phyloP scores from a whole-genome alignment of 2,797 vertebrate genomes.

The Dermochelys coriacea region DNA sequence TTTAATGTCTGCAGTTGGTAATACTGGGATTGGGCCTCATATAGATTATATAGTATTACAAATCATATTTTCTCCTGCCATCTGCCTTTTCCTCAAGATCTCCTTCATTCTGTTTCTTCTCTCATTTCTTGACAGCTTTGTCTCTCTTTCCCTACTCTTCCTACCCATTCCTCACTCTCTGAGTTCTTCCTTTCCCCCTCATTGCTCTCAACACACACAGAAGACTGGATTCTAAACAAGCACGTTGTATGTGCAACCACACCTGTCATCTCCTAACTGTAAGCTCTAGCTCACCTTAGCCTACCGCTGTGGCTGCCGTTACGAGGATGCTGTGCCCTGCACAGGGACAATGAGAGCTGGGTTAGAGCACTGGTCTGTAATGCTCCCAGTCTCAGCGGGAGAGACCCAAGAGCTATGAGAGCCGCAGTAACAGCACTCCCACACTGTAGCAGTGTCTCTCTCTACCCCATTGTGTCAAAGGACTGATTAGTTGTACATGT shows the following conservation, averaged over 20 bases:
- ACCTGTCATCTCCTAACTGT: background rate
- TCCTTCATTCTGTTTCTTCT: conserved; percentile 38
- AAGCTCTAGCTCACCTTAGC: rapidly evolving
- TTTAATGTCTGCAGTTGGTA: background rate
- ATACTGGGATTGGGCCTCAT: background rate
- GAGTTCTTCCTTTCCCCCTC: background rate
- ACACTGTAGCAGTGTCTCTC: background rate
- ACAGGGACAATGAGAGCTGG: background rate
- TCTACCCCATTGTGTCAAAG: background rate
- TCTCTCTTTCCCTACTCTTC: background rate
- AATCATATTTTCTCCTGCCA: background rate
- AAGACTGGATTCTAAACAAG: background rate
- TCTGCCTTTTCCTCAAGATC: background rate
- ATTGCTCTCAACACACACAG: background rate
- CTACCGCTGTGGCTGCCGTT: rapidly evolving
- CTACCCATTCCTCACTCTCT: background rate
- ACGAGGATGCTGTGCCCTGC: background rate
- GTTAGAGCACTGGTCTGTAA: background rate
- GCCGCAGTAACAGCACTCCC: background rate
- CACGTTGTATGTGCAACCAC: no score
- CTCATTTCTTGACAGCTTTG: background rate
- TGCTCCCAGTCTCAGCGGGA: background rate
- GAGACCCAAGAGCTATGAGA: no score
- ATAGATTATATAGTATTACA: background rate
- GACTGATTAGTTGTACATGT: background rate